Base-by-base conservation (phyloP, 2,797 vertebrate genomes). In the Enteromius anoplus region DNA sequence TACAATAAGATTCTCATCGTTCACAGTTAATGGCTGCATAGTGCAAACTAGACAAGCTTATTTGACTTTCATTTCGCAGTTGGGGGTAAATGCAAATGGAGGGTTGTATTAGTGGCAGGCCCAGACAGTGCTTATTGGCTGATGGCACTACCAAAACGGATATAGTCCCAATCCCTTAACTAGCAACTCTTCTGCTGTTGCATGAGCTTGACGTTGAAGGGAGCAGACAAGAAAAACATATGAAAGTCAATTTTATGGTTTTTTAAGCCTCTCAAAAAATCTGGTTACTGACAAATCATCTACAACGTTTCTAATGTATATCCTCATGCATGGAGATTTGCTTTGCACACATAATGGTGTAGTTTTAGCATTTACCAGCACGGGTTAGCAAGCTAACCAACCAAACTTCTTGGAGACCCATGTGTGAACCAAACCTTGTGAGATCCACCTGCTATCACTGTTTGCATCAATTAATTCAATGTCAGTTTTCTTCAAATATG, bases 1-100 rank as follows among this genome's bases (percentile, higher is more conserved):
- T 19, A 19, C 71, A 83, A 89, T 85, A 62, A 80, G 75, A 19
- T 26, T 77, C 3, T n/a, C 6, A 19, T n/a, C n/a, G 40, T 29
- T 75, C 45, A 83, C 42, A 29, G 60, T 23, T 76, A 73, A 64
- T 37, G n/a, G 62, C 51, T 5, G 49, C 60, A 72, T 17, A 73
- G 32, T 51, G 72, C 49, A 53, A 78, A 73, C 53, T 15, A 70
- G 47, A 51, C 72, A 75, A 75, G 49, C 21, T 17, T 8, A 37
- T 80, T 45, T 75, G 60, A 45, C 64, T 64, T 66, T 26, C 32
- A 66, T 86, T 75, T 75, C 5, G 19, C 29, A 34, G 70, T 19
- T 72, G 14, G 45, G 5, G 32, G 19, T 58, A 15, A 42, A 40
- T 47, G 40, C 9, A 64, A 49, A 64, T 29, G 58, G 19, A 77